Conservation (phyloP, 1,140 invertebrate species). For the Heliconius nattereri region DNA sequence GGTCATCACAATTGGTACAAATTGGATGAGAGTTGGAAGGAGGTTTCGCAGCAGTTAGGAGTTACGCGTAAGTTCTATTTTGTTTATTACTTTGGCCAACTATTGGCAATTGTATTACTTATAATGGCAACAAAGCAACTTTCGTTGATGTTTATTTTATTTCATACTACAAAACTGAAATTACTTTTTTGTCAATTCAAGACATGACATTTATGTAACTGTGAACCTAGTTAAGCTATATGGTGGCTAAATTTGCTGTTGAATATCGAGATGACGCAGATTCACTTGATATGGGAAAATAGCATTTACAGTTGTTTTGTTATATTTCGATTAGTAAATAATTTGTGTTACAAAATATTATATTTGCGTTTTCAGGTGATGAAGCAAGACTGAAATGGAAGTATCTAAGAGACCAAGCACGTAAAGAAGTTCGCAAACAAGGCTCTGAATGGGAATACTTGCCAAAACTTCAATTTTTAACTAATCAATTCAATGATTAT, state of each 20-base stretch:
- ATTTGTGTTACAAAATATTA: not conserved
- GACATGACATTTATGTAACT: too few relatives aligned
- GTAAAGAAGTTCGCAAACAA: constrained; percentile 70
- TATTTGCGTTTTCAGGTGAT: constrained; percentile 56
- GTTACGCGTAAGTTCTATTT: constrained; percentile 66
- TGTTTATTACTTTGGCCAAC: not conserved
- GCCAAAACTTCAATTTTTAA: constrained; percentile 70
- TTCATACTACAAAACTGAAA: too few relatives aligned
- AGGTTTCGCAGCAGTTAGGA: constrained; percentile 67
- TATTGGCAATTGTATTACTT: not conserved
- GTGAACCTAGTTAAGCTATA: too few relatives aligned
- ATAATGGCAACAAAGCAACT: not conserved
- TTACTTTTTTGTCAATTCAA: too few relatives aligned
- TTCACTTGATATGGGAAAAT: too few relatives aligned
- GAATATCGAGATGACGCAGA: too few relatives aligned
- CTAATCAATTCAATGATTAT: constrained; percentile 73
- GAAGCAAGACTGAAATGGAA: constrained; percentile 78
- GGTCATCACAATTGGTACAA: constrained; percentile 78
- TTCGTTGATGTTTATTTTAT: too few relatives aligned
- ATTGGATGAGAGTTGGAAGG: constrained; percentile 74
- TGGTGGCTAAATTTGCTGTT: too few relatives aligned
- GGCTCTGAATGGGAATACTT: constrained; percentile 71
- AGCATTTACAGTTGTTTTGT: too few relatives aligned
- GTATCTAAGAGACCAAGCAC: constrained; percentile 74
- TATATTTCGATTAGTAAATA: not conserved